These are phyloP conservation scores for Sinocyclocheilus maitianheensis DNA, from an alignment of 2,113 vertebrate species.

Conservation along the genomic window DNA sequence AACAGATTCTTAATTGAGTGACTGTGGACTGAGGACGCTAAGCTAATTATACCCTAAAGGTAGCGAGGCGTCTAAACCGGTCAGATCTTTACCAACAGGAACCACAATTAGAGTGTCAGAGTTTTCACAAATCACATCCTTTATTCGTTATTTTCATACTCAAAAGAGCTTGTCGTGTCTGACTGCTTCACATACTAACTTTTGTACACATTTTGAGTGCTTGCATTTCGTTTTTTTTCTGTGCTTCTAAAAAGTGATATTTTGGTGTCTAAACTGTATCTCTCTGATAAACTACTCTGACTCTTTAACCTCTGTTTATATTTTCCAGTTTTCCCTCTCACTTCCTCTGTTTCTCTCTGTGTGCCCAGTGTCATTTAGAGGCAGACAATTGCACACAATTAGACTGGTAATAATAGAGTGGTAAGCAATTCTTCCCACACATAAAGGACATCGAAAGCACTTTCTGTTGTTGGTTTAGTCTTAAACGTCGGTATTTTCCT, in stretches of 20 bases:
- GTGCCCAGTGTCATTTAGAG: neutral
- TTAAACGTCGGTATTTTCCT: neutral
- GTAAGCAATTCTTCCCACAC: constrained; percentile 23
- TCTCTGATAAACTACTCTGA: constrained; percentile 26
- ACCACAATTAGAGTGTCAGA: constrained; percentile 44
- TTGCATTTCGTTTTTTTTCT: neutral
- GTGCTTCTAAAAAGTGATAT: constrained; percentile 31
- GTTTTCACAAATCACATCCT: neutral
- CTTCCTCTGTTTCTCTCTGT: neutral
- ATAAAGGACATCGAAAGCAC: neutral
- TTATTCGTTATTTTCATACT: neutral
- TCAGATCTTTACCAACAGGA: constrained; percentile 40
- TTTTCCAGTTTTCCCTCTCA: neutral
- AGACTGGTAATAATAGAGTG: constrained; percentile 23
- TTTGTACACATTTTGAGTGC: constrained; percentile 16
- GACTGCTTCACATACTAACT: neutral
- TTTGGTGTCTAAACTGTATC: constrained; percentile 24
- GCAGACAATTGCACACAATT: neutral
- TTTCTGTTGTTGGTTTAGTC: neutral
- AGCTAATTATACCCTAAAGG: constrained; percentile 47
- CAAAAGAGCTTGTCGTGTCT: constrained; percentile 12
- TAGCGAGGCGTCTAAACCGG: constrained; percentile 38
- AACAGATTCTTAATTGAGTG: constrained; percentile 23
- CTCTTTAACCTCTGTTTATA: constrained; percentile 13
- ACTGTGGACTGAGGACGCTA: constrained; percentile 30